A percentile compares a stretch with the other conserved stretches of the same genome.
phyloP scores from a whole-genome alignment of 1,140 invertebrate genomes.

The Lucilia cuprina region DNA sequence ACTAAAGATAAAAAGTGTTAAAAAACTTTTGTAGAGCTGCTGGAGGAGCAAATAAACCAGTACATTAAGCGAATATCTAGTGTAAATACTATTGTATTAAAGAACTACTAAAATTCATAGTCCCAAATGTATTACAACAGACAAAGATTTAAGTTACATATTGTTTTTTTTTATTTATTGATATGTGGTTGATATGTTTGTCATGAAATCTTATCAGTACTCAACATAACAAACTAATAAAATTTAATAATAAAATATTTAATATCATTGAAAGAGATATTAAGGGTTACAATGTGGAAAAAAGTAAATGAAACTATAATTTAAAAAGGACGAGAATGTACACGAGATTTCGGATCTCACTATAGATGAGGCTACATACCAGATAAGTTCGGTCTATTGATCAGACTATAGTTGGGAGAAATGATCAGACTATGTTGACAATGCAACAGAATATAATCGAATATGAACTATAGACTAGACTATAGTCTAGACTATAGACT shows the following conservation, averaged over 20 bases:
- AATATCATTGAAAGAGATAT: neutral
- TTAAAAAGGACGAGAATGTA: too few relatives aligned
- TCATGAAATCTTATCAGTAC: neutral
- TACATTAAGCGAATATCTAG: neutral
- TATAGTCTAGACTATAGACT: too few relatives aligned
- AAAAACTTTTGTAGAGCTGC: neutral
- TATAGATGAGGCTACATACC: too few relatives aligned
- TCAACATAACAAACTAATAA: neutral
- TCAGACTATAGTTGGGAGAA: too few relatives aligned
- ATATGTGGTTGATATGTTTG: neutral
- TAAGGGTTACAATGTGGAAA: neutral
- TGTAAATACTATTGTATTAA: neutral
- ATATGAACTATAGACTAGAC: too few relatives aligned
- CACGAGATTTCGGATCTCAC: too few relatives aligned
- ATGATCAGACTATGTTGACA: too few relatives aligned
- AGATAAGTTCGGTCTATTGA: too few relatives aligned
- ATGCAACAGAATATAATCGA: too few relatives aligned
- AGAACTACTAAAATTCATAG: neutral
- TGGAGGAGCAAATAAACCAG: neutral
- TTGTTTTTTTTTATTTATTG: neutral
- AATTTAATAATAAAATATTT: neutral
- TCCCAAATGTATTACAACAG: neutral
- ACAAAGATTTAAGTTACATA: neutral
- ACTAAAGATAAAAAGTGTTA: neutral
- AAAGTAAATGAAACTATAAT: too few relatives aligned